Evolutionary conservation across 2,888 invertebrate species (phyloP).

Genomic region (Lochmaea crataegi): DNA sequence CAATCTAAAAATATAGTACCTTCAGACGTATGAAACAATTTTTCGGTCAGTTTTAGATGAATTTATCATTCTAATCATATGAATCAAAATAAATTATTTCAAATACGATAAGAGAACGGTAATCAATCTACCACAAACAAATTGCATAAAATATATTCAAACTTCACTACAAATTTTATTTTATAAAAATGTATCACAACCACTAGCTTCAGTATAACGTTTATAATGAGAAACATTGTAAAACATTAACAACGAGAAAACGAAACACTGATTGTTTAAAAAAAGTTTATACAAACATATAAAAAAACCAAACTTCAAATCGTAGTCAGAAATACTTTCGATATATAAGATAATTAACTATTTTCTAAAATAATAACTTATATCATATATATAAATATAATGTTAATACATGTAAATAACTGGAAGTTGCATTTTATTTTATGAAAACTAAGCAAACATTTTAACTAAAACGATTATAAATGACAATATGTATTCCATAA

Average conservation of each 20-base stretch:
- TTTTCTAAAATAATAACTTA: neutral
- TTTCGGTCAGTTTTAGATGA: too few relatives aligned
- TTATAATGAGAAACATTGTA: constrained; percentile 22
- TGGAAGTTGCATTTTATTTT: neutral
- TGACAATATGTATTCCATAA: neutral
- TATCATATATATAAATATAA: too few relatives aligned
- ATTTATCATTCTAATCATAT: too few relatives aligned
- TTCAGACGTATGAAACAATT: too few relatives aligned
- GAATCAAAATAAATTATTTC: neutral
- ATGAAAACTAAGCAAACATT: constrained; percentile 15
- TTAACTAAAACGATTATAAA: constrained; percentile 33
- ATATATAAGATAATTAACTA: neutral
- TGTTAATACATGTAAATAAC: neutral
- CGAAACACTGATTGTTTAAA: constrained; percentile 10
- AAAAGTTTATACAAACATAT: constrained; percentile 3
- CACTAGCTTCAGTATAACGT: constrained; percentile 44
- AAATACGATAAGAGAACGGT: neutral
- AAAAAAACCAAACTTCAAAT: constrained; percentile 2
- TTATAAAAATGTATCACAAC: constrained; percentile 50
- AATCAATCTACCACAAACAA: constrained; percentile 11
- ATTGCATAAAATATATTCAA: constrained; percentile 27
- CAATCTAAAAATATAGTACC: too few relatives aligned
- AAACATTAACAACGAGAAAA: constrained; percentile 19
- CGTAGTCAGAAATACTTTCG: neutral
- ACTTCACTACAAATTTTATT: constrained; percentile 19